phyloP scores from a whole-genome alignment of 2,888 invertebrate species.

The Limnephilus rhombicus region DNA sequence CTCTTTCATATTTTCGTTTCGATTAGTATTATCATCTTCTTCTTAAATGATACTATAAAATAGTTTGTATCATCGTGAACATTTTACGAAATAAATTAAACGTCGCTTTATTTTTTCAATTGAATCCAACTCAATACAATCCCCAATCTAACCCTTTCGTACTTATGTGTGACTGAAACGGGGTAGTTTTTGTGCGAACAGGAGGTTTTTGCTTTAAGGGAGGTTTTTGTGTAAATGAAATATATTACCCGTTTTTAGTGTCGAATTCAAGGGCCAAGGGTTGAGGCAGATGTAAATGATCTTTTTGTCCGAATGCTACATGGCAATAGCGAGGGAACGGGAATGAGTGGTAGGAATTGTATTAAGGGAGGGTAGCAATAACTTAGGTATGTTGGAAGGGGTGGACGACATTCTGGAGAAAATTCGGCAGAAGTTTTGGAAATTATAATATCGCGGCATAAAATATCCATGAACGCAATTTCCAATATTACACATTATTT shows the following conservation, averaged over 20 bases:
- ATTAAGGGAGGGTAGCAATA: not conserved
- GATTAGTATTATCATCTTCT: no score
- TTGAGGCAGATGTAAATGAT: conserved; percentile 26
- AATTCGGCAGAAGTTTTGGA: not conserved
- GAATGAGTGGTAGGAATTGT: not conserved
- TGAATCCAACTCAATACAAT: conserved; percentile 1
- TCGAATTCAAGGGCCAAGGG: not conserved
- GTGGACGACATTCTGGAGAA: not conserved
- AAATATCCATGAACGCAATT: not conserved
- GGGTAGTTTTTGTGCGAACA: not conserved
- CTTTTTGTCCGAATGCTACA: conserved; percentile 20
- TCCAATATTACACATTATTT: not conserved
- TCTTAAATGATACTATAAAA: not conserved
- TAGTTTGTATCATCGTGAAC: not conserved
- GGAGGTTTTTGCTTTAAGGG: not conserved
- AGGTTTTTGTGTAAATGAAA: conserved; percentile 14
- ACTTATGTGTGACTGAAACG: not conserved
- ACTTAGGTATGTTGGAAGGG: not conserved
- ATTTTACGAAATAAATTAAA: not conserved
- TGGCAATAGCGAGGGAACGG: not conserved
- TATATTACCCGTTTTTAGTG: conserved; percentile 21
- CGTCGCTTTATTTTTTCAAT: not conserved
- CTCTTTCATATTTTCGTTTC: no score
- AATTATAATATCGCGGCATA: not conserved
- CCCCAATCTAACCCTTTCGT: not conserved